Base-by-base conservation (phyloP, 2,797 vertebrate genomes). In the Pipistrellus pygmaeus region DNA sequence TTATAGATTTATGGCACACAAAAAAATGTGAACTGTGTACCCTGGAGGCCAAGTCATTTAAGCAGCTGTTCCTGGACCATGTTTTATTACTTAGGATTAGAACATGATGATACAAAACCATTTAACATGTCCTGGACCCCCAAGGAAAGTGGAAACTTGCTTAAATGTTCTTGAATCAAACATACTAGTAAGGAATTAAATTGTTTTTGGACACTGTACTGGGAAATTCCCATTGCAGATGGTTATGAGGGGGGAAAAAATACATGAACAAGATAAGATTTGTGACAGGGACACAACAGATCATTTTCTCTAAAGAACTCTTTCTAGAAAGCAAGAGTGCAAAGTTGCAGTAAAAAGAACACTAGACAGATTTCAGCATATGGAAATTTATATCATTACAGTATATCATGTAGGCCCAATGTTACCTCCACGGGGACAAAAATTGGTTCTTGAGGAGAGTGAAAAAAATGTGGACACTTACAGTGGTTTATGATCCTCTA, bases 61-160 rank as follows among this genome's bases (percentile, higher is more conserved):
- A 92, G 78, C 95, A 97, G 95, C 97, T 96, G 85, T 93, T 93
- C 25, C 71, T 92, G 88, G 94, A 90, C 95, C 85, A 62, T 95
- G 83, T 96, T 96, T 96, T 96, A 97, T 94, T 92, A 69, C 81
- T 69, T 35, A 77, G 69, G 87, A 96, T 97, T 95, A 97, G 82
- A 84, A 12, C 8, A 35, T 64, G 90, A 95, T 93, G 88, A 90
- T 87, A 94, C 85, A 90, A 95, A 97, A 93, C 57, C 66, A 88
- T 94, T 93, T 93, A 96, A 78, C 73, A 91, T 90, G 69, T 88
- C 64, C 80, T 66, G 20, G 84, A 71, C 53, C 85, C 80, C 93
- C 48, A 82, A 72, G 77, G 66, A 96, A 93, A 94, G 44, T 68
- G 60, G 60, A 87, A 94, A 81, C 64, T 80, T 88, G 35, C 35